A percentile compares a stretch with the other conserved stretches of the same genome.
Evolutionary conservation across 2,797 vertebrate genomes (phyloP).

Genomic region (Halcyon leucocephala): DNA sequence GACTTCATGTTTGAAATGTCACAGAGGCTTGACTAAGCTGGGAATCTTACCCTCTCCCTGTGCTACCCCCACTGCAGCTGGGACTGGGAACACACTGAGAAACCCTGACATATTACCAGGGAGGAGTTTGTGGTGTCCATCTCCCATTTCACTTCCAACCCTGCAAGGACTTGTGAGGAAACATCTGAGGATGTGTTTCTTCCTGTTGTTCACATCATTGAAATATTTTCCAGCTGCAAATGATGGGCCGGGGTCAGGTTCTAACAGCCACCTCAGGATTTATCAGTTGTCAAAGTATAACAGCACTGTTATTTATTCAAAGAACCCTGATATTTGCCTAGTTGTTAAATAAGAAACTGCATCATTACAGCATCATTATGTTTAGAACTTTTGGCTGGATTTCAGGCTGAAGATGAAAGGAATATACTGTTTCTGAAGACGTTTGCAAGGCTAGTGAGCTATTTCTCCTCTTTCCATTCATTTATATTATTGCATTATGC

Average conservation of each 20-base stretch:
- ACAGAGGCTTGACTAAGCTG: not conserved
- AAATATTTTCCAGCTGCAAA: not conserved
- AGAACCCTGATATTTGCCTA: not conserved
- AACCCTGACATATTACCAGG: not conserved
- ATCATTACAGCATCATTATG: not conserved
- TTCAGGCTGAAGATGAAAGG: not conserved
- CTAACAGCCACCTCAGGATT: not conserved
- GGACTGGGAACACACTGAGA: rapidly evolving
- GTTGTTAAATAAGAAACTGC: not conserved
- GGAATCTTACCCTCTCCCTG: not conserved
- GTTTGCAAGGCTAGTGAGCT: not conserved
- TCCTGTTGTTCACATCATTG: not conserved
- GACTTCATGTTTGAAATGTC: not conserved
- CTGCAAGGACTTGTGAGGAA: not conserved
- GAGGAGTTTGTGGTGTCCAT: no score
- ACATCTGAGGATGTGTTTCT: not conserved
- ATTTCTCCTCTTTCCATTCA: not conserved
- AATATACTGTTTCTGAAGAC: not conserved
- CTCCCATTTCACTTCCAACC: not conserved
- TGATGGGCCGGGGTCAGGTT: not conserved
- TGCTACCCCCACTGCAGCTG: not conserved
- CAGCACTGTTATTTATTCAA: not conserved
- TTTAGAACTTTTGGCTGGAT: not conserved
- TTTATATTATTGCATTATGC: not conserved
- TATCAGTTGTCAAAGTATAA: not conserved